These are phyloP conservation scores for Tribolium freemani DNA, from an alignment of 2,888 invertebrate genomes.

Conservation along the genomic window DNA sequence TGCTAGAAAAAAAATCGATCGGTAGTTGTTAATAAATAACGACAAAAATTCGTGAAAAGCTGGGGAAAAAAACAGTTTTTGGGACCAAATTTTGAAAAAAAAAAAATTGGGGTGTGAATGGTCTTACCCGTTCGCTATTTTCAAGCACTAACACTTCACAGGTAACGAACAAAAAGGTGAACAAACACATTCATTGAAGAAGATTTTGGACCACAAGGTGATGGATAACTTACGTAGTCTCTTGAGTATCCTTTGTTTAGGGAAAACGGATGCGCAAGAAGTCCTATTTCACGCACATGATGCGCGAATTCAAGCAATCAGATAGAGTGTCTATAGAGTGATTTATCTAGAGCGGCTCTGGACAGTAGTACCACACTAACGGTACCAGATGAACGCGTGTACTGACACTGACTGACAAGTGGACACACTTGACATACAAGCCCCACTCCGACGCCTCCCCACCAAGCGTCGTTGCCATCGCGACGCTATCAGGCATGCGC, in stretches of 20 bases:
- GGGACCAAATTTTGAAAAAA: neutral
- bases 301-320: slow-evolving; percentile 36
- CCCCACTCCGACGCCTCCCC: slow-evolving; percentile 47
- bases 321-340: slow-evolving; percentile 8
- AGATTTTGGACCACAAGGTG: slow-evolving; percentile 34
- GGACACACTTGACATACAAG: slow-evolving; percentile 47
- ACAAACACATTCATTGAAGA: slow-evolving; percentile 36
- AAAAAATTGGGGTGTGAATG: neutral
- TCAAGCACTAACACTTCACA: slow-evolving; percentile 37
- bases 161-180: slow-evolving; percentile 27
- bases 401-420: slow-evolving; percentile 47
- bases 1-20: slow-evolving; percentile 7
- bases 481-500: slow-evolving; percentile 45
- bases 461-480: slow-evolving; percentile 48
- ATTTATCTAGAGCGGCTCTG: slow-evolving; percentile 13
- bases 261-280: slow-evolving; percentile 28
- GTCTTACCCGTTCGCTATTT: neutral
- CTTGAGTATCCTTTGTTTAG: slow-evolving; percentile 34
- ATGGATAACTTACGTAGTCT: slow-evolving; percentile 41
- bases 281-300: slow-evolving; percentile 37
- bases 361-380: slow-evolving; percentile 29
- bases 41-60: neutral
- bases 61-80: too few species aligned
- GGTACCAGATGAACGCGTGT: slow-evolving; percentile 38
- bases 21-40: slow-evolving; percentile 1